Percentiles rank a stretch among this genome's conserved stretches.
Evolutionary conservation across 35 echinoderm and acorn worm genomes (phyloP).

Genomic region (Anneissia japonica): DNA sequence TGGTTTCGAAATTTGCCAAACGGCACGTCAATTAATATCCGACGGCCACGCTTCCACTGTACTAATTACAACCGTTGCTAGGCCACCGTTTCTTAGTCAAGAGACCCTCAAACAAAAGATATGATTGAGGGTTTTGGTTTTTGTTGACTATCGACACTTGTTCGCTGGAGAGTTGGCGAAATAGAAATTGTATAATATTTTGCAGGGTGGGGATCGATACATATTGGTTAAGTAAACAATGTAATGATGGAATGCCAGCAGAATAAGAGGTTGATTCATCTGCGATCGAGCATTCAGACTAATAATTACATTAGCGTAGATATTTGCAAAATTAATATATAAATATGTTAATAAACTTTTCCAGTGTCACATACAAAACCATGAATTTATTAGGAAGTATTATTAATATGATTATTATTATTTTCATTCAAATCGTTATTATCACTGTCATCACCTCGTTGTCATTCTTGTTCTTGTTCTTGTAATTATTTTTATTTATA

Average conservation of each 20-base stretch:
- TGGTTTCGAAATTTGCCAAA: background rate
- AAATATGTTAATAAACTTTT: slow-evolving; percentile 50
- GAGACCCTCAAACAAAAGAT: background rate
- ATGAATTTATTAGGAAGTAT: too few species aligned
- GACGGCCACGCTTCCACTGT: background rate
- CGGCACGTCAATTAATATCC: background rate
- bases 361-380: slow-evolving; percentile 61
- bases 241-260: too few species aligned
- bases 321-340: too few species aligned
- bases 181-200: background rate
- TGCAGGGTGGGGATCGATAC: background rate
- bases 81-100: background rate
- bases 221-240: background rate
- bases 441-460: too few species aligned
- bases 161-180: background rate
- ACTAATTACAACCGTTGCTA: background rate
- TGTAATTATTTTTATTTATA: too few species aligned
- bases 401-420: too few species aligned
- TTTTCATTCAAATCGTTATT: too few species aligned
- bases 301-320: too few species aligned
- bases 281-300: background rate
- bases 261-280: too few species aligned
- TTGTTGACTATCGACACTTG: background rate
- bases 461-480: too few species aligned
- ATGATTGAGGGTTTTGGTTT: background rate